Evolutionary conservation across 1,140 invertebrate species (phyloP).

Genomic region (Eulimnadia texana): DNA sequence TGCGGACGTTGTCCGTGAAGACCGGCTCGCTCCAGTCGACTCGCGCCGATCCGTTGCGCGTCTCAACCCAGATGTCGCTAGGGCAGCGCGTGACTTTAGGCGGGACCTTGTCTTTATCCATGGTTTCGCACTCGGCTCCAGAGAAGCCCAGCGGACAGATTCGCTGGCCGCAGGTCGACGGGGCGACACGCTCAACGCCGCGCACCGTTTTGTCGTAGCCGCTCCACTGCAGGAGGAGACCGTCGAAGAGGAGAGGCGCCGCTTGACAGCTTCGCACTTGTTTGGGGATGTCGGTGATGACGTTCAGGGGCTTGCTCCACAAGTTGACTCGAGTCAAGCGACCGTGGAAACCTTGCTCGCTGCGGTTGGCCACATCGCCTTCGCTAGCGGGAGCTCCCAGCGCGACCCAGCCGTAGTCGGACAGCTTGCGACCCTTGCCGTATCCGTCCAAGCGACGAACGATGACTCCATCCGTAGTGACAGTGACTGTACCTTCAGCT

Average conservation of each 20-base stretch:
- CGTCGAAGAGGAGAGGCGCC: conserved; percentile 74
- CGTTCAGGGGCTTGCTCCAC: conserved; percentile 78
- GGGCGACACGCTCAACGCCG: conserved; percentile 78
- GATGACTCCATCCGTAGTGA: conserved; percentile 85
- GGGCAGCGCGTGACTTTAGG: conserved; percentile 79
- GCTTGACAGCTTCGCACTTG: conserved; percentile 74
- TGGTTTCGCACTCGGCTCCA: conserved; percentile 64
- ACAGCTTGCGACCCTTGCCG: conserved; percentile 56
- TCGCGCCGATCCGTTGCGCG: conserved; percentile 74
- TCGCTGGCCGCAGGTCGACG: conserved; percentile 77
- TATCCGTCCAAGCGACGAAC: conserved; percentile 77
- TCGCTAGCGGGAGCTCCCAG: conserved; percentile 61
- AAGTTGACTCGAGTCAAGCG: conserved; percentile 87
- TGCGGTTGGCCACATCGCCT: conserved; percentile 53
- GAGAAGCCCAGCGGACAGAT: conserved; percentile 70
- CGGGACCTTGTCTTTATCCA: conserved; percentile 67
- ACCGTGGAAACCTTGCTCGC: conserved; percentile 82
- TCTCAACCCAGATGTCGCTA: conserved; percentile 84
- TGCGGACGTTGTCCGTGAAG: conserved; percentile 74
- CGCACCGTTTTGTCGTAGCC: conserved; percentile 77
- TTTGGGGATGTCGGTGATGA: conserved; percentile 83
- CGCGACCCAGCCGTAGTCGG: conserved; percentile 75
- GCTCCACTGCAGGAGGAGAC: conserved; percentile 75
- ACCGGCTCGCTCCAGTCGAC: conserved; percentile 89
- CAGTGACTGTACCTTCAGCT: conserved; percentile 55